These are phyloP conservation scores for Pelmatolapia mariae DNA, from an alignment of 2,113 vertebrate species.

Conservation along the genomic window DNA sequence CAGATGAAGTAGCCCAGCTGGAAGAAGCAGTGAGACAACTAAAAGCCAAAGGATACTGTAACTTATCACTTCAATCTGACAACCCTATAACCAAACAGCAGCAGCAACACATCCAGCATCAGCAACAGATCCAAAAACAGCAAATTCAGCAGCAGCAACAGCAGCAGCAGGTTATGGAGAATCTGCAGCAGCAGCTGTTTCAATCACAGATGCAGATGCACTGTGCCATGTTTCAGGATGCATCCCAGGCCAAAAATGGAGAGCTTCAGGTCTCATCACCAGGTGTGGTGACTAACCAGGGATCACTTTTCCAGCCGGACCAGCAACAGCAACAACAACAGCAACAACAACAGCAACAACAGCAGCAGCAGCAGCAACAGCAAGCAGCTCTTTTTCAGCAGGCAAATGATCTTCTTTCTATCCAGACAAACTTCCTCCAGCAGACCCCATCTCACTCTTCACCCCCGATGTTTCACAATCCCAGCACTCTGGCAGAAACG, in stretches of 20 bases:
- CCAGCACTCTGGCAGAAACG: slow-evolving; percentile 79
- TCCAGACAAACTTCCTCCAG: slow-evolving; percentile 88
- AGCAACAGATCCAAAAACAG: slow-evolving; percentile 80
- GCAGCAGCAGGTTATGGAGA: slow-evolving; percentile 84
- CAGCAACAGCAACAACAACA: slow-evolving; percentile 76
- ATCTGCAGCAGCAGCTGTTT: slow-evolving; percentile 82
- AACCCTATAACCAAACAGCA: slow-evolving; percentile 79
- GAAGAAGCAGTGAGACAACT: slow-evolving; percentile 92
- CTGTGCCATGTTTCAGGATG: slow-evolving; percentile 81
- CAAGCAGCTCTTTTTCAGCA: slow-evolving; percentile 87
- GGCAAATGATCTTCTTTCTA: slow-evolving; percentile 83
- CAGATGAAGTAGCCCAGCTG: slow-evolving; percentile 85
- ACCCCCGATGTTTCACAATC: slow-evolving; percentile 87
- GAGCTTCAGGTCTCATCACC: slow-evolving; percentile 77
- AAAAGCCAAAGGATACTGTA: slow-evolving; percentile 84
- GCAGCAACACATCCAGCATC: slow-evolving; percentile 82
- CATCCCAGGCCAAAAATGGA: slow-evolving; percentile 72
- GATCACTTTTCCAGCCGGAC: slow-evolving; percentile 77
- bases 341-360: slow-evolving; percentile 79
- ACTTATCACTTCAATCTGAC: slow-evolving; percentile 80
- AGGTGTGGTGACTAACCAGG: slow-evolving; percentile 76
- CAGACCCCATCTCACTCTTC: slow-evolving; percentile 79
- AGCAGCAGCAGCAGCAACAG: slow-evolving; percentile 62
- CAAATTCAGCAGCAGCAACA: slow-evolving; percentile 83
- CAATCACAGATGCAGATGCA: slow-evolving; percentile 90